Evolutionary conservation across 2,797 vertebrate genomes (phyloP).

Genomic region (Sebastes hubbsi): DNA sequence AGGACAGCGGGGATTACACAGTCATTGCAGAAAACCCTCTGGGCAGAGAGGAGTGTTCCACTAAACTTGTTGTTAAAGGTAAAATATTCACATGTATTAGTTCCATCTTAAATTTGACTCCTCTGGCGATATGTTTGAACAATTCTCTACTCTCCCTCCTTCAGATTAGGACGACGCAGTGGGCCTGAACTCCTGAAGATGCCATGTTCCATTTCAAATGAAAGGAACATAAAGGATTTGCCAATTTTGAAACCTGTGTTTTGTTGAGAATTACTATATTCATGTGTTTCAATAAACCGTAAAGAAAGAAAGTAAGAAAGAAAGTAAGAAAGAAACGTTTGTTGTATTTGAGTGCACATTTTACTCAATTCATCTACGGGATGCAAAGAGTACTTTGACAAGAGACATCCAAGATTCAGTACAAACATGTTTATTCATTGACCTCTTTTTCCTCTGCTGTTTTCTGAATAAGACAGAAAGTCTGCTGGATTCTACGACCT

Average conservation of each 20-base stretch:
- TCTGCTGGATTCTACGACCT: not conserved
- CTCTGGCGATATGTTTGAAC: not conserved
- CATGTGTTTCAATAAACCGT: slow-evolving; percentile 1
- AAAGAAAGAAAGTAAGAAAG: not conserved
- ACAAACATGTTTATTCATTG: slow-evolving; percentile 2
- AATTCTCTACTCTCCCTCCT: not conserved
- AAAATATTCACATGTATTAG: slow-evolving; percentile 10
- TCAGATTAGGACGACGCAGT: slow-evolving; percentile 47
- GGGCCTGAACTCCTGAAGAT: not conserved
- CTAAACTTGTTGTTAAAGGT: slow-evolving; percentile 86
- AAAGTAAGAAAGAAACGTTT: not conserved
- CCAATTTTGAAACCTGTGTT: not conserved
- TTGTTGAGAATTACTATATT: not conserved
- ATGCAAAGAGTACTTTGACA: slow-evolving; percentile 2
- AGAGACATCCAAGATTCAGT: not conserved
- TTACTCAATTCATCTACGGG: not conserved
- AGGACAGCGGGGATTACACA: slow-evolving; percentile 86
- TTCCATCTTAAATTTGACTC: not conserved
- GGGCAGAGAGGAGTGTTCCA: slow-evolving; percentile 82
- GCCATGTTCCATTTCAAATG: not conserved
- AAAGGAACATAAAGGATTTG: slow-evolving; percentile 5
- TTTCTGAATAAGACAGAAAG: not conserved
- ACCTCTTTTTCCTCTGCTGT: slow-evolving; percentile 1
- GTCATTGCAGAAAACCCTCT: slow-evolving; percentile 83
- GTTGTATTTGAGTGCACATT: not conserved